phyloP scores from a whole-genome alignment of 64 coral and sea anemone genomes.

The Stylophora pistillata region DNA sequence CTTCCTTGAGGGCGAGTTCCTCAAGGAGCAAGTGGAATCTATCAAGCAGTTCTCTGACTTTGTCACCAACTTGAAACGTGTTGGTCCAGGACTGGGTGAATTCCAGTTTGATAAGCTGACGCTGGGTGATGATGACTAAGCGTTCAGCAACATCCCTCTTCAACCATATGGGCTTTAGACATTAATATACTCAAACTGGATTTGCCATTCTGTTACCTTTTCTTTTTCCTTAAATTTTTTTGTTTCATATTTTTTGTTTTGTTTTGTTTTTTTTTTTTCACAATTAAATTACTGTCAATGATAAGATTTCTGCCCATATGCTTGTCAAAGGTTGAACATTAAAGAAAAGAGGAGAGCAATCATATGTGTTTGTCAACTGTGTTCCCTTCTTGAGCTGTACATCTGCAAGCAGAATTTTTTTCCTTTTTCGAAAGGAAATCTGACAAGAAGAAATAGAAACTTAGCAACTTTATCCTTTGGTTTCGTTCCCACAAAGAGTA shows the following conservation, averaged over 20 bases:
- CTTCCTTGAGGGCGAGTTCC: conserved; percentile 86
- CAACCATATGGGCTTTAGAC: conserved; percentile 33
- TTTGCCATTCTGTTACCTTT: neutral
- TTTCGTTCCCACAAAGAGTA: too few relatives aligned
- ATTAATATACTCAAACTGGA: neutral
- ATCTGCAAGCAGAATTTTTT: too few relatives aligned
- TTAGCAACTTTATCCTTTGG: too few relatives aligned
- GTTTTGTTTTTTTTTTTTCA: neutral
- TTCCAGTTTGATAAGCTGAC: conserved; percentile 87
- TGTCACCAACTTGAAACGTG: conserved; percentile 75
- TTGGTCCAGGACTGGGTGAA: conserved; percentile 88
- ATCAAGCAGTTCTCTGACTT: conserved; percentile 81
- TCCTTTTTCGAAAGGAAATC: too few relatives aligned
- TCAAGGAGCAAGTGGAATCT: conserved; percentile 85
- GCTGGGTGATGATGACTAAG: conserved; percentile 11
- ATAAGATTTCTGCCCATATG: neutral
- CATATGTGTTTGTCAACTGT: too few relatives aligned
- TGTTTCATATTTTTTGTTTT: neutral
- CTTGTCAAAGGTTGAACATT: conserved; percentile 4
- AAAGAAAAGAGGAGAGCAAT: neutral
- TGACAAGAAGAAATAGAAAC: too few relatives aligned
- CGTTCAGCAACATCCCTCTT: conserved; percentile 13
- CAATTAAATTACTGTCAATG: neutral
- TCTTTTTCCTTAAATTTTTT: neutral
- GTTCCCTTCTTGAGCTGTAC: too few relatives aligned